These are phyloP conservation scores for Paramormyrops hopkinsi DNA, from an alignment of 2,797 vertebrate genomes.

Conservation along the genomic window DNA sequence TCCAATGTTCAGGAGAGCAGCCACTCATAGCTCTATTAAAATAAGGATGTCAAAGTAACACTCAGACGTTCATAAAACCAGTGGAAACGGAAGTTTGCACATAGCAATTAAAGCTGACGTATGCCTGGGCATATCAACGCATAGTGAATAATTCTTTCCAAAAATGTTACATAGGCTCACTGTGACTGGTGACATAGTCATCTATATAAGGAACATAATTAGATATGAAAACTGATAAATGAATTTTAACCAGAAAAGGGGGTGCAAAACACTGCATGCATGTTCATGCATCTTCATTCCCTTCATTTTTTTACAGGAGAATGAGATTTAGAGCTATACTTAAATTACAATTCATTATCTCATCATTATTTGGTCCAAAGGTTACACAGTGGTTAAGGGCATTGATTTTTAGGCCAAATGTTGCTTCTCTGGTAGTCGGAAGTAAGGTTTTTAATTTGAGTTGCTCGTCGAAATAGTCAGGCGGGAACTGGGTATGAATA, in stretches of 20 bases:
- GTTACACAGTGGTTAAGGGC: neutral
- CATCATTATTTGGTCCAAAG: neutral
- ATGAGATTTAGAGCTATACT: neutral
- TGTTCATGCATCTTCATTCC: neutral
- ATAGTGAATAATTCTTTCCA: neutral
- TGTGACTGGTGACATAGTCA: neutral
- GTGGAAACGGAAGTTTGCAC: neutral
- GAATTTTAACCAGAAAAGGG: neutral
- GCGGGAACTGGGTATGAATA: neutral
- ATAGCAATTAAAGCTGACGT: neutral
- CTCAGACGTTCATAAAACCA: conserved; percentile 10
- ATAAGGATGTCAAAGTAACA: conserved; percentile 9
- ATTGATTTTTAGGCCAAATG: neutral
- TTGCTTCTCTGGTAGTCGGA: neutral
- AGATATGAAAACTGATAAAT: neutral
- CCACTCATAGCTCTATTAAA: conserved; percentile 12
- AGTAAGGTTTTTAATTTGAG: neutral
- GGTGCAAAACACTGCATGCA: neutral
- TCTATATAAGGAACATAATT: neutral
- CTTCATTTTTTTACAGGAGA: neutral
- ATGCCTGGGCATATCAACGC: neutral
- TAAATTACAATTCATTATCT: neutral
- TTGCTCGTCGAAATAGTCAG: neutral
- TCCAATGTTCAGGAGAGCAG: conserved; percentile 12
- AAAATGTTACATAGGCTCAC: neutral